Evolutionary conservation across 2,888 invertebrate genomes (phyloP), one percentile per base, ranked within the genome.

Genomic region (Pseudococcus longispinus): DNA sequence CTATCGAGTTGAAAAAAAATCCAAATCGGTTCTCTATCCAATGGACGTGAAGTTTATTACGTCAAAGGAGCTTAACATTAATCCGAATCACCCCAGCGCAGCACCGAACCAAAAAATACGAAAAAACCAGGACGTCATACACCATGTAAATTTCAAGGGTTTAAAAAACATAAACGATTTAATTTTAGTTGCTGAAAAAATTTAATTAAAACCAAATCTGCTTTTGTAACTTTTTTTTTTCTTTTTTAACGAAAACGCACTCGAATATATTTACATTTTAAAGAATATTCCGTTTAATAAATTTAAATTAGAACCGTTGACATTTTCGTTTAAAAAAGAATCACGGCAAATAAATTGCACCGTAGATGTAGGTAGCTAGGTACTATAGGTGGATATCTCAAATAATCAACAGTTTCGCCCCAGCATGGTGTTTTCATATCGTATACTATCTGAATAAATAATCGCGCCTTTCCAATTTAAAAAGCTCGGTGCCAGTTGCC

Each of bases 331-430:
- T 70, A 29, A 29, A 70, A 70, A 70, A 70, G 29, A 70, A 70
- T 70, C 18, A 70, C 70, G 70, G 15, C 15, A 15, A 70, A 70
- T 70, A 70, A 70, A 70, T 29, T 70, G 70, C 29, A 37, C 37
- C 37, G 37, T 37, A n/a, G n/a, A n/a, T 37, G 37, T 37, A 37
- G 37, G 37, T 37, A 37, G 37, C 37, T 37, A 37, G 37, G 70
- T 70, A 70, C n/a, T n/a, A n/a, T n/a, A n/a, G n/a, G n/a, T n/a
- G n/a, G 70, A 29, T 70, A 70, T 70, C 70, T 70, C 70, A 70
- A 70, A 70, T 70, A 70, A 70, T 70, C 70, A 70, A 70, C 70
- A 70, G 29, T 70, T 70, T 29, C 13, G 15, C 6, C 9, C 20
- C 11, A 70, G 70, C 29, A 20, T 70, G 29, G 70, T 29, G 29